phyloP scores from a whole-genome alignment of 2,888 invertebrate genomes.

The Agrotis ipsilon region DNA sequence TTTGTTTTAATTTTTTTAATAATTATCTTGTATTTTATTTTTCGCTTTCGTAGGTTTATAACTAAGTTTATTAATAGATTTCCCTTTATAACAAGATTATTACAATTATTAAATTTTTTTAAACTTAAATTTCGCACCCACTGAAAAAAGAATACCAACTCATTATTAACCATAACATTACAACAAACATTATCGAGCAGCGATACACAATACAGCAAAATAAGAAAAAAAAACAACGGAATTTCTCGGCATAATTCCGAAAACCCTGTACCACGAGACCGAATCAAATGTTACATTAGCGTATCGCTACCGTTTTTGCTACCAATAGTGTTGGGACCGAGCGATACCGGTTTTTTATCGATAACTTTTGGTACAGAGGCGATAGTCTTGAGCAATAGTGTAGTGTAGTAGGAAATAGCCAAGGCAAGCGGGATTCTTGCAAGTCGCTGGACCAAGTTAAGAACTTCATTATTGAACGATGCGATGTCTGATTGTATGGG shows the following conservation, averaged over 20 bases:
- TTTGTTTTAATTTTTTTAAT: too few species aligned
- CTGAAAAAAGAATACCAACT: slow-evolving; percentile 28
- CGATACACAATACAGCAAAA: slow-evolving; percentile 51
- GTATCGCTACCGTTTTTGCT: slow-evolving; percentile 48
- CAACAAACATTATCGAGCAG: slow-evolving; percentile 47
- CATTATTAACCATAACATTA: slow-evolving; percentile 39
- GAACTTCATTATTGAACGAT: slow-evolving; percentile 71
- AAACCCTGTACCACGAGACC: slow-evolving; percentile 59
- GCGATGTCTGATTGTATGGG: slow-evolving; percentile 49
- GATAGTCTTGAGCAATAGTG: slow-evolving; percentile 48
- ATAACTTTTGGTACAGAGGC: slow-evolving; percentile 62
- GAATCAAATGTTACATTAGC: slow-evolving; percentile 18
- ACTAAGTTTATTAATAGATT: too few species aligned
- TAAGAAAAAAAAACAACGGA: slow-evolving; percentile 42
- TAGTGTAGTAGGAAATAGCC: slow-evolving; percentile 86
- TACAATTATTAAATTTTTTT: background rate
- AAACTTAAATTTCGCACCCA: slow-evolving; percentile 1
- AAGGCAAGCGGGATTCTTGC: slow-evolving; percentile 88
- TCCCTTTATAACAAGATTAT: too few species aligned
- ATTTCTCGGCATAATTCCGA: slow-evolving; percentile 61
- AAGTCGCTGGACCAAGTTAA: slow-evolving; percentile 76
- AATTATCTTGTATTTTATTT: too few species aligned
- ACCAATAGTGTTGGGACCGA: slow-evolving; percentile 38
- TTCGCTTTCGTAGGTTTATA: too few species aligned
- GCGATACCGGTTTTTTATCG: slow-evolving; percentile 38